Conservation (phyloP, 2,888 invertebrate genomes). For the Willowsia nigromaculata region DNA sequence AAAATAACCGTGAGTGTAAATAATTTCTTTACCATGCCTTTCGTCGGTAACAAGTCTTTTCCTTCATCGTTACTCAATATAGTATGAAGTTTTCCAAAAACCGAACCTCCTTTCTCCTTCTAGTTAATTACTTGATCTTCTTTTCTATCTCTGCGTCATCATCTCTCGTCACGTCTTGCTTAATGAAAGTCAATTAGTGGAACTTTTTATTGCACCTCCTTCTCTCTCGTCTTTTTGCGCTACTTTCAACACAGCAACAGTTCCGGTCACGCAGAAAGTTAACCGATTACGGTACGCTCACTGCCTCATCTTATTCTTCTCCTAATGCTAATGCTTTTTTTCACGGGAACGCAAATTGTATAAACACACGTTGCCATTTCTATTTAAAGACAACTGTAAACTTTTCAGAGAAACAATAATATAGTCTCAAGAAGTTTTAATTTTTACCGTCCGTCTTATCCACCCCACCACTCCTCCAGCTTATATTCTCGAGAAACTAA, state of each 20-base stretch:
- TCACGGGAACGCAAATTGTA: background rate
- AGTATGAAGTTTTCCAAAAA: background rate
- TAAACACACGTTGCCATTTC: background rate
- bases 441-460: background rate
- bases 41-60: background rate
- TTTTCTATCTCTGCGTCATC: conserved; percentile 27
- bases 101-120: background rate
- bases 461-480: background rate
- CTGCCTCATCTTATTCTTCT: background rate
- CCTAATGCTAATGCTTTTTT: conserved; percentile 16
- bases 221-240: background rate
- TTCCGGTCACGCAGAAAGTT: conserved; percentile 54
- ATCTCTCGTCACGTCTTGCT: background rate
- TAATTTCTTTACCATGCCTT: background rate
- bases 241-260: conserved; percentile 30
- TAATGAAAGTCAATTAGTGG: conserved; percentile 60
- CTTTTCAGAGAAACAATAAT: conserved; percentile 8
- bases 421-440: background rate
- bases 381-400: background rate
- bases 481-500: conserved; percentile 6
- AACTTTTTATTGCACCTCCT: conserved; percentile 42
- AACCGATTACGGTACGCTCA: conserved; percentile 5
- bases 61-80: background rate
- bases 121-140: conserved; percentile 54
- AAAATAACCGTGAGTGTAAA: background rate